Evolutionary conservation across 2,888 invertebrate species (phyloP), one percentile per base, ranked within the genome.

Genomic region (Lepidocyrtoides sp.): DNA sequence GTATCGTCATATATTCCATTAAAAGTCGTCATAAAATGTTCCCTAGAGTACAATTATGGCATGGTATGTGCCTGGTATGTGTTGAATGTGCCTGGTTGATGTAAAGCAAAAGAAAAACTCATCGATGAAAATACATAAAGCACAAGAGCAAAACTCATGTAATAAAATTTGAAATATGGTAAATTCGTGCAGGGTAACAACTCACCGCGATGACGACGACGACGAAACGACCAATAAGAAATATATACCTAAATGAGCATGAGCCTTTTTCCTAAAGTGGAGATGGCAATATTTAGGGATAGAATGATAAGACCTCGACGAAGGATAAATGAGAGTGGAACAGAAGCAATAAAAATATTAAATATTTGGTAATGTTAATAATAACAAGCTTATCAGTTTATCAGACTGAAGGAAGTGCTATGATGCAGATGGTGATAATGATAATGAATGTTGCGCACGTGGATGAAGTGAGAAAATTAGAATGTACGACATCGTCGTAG

Each of bases 131-230:
- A 17, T 7, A 20, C 2, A 26, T 20, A 20, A 60, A 60, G 20
- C 60, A 23, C 60, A 60, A 17, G 60, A 23, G 20, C 60, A 23
- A 10, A 60, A 60, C 60, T 17, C 26, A 26, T 60, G 26, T 60
- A 60, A 60, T 60, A 60, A 23, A 75, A 29, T 54, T 79, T 79
- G 79, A 79, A 79, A 48, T 79, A 79, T 79, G 79, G 79, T 44
- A 44, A 79, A 79, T 79, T 79, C 79, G 79, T 79, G 79, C 29
- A 23, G 7, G 14, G 17, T 44, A 79, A 79, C 20, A 20, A 32
- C 20, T 44, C 79, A 79, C 79, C 3, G 7, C 3, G 36, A 36
- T 2, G 79, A 79, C 20, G 26, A n/a, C 4, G n/a, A 60, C 20
- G 1, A 12, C 2, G 29, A 72, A 48, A 48, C 3, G 8, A 10